phyloP scores from a whole-genome alignment of 1,140 invertebrate genomes.

The Drosophila kohkoa region DNA sequence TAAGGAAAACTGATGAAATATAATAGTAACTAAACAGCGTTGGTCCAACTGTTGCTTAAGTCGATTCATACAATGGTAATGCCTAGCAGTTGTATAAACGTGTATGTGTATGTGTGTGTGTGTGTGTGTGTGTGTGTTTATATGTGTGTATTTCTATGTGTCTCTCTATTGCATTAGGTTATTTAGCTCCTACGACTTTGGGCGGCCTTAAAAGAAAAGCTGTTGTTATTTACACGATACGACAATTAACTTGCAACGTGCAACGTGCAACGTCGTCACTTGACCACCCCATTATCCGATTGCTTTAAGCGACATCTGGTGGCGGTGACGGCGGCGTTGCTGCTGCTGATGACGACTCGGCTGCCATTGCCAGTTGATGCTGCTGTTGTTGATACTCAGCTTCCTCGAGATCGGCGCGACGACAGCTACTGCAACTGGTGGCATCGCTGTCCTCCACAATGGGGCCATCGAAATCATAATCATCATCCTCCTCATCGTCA shows the following conservation, averaged over 20 bases:
- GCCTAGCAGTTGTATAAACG: conserved; percentile 42
- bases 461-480: conserved; percentile 61
- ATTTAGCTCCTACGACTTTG: conserved; percentile 49
- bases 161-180: conserved; percentile 31
- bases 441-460: conserved; percentile 76
- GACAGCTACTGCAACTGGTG: conserved; percentile 71
- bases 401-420: conserved; percentile 63
- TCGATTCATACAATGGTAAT: conserved; percentile 51
- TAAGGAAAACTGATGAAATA: conserved; percentile 27
- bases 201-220: conserved; percentile 46
- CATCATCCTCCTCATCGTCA: conserved; percentile 22
- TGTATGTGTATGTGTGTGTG: conserved; percentile 18
- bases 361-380: conserved; percentile 5
- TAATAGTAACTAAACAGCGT: conserved; percentile 44
- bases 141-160: conserved; percentile 16
- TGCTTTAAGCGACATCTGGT: conserved; percentile 19
- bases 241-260: conserved; percentile 5
- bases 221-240: conserved; percentile 29
- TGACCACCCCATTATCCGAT: too few species aligned
- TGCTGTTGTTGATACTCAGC: conserved; percentile 35
- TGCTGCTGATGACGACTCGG: conserved; percentile 1
- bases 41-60: conserved; percentile 59
- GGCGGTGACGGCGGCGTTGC: conserved; percentile 17
- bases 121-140: conserved; percentile 18
- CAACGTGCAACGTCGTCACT: conserved; percentile 1